A percentile compares a stretch with the other conserved stretches of the same genome.
Evolutionary conservation across 2,888 invertebrate species (phyloP).

Genomic region (Philonicus albiceps): DNA sequence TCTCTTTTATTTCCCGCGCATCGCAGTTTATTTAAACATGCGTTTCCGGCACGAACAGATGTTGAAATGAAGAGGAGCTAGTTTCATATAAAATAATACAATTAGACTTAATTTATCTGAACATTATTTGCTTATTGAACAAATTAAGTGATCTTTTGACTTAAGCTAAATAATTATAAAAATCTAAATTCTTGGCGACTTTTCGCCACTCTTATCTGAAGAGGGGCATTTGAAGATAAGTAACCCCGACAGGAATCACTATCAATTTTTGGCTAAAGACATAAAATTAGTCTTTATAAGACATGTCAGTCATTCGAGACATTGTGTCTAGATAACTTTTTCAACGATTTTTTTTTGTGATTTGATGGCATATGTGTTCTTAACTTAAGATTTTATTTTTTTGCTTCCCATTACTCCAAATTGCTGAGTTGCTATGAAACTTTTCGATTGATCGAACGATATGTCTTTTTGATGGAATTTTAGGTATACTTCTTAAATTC

Average conservation of each 20-base stretch:
- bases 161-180: neutral
- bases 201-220: neutral
- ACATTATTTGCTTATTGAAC: neutral
- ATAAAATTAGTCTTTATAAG: neutral
- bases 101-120: neutral
- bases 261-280: neutral
- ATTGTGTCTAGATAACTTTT: neutral
- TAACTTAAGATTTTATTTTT: neutral
- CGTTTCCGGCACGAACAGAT: neutral
- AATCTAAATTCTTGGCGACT: neutral
- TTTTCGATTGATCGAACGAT: neutral
- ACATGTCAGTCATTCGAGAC: neutral
- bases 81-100: neutral
- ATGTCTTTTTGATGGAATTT: neutral
- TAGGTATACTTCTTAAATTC: neutral
- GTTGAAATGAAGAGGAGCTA: neutral
- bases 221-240: neutral
- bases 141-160: neutral
- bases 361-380: neutral
- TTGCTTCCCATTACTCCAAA: neutral
- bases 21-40: neutral
- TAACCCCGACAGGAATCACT: neutral
- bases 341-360: neutral
- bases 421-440: neutral
- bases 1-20: neutral